Evolutionary conservation across 2,888 invertebrate genomes (phyloP), one percentile per base, ranked within the genome.

Genomic region (Scaptomyza reducta): DNA sequence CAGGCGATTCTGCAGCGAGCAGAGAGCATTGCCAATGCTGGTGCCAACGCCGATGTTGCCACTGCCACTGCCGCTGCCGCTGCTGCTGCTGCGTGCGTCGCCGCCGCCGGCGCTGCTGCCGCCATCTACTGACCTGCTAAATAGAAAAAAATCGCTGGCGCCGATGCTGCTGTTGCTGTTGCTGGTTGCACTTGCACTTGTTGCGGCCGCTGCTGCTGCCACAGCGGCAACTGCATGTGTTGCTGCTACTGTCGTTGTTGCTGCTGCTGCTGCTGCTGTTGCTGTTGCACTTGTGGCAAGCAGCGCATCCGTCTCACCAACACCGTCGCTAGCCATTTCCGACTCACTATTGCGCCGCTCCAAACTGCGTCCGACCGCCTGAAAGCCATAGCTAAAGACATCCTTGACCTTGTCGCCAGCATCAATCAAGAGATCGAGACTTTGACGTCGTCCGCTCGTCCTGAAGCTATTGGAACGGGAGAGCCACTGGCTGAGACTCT

Each of bases 331-430:
- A 63, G 93, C 89, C 91, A 94, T 81, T 92, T 94, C 94, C 0
- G 95, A 95, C 77, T 94, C 94, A 54, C 95, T 95, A 31, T 95
- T 95, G 71, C 96, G 94, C 10, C 96, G 93, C 90, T 96, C 96
- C 57, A 94, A 93, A 46, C 93, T 93, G 74, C 94, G 94, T 81
- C 95, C 95, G 60, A 95, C 92, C 93, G 92, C 94, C 93, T 95
- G 94, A 91, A 95, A 94, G 88, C 96, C 96, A 89, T 96, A 96
- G 57, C 93, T 94, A 77, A 96, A 94, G 86, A 96, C 95, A 91
- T 96, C 96, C 91, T 96, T 96, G 68, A 96, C 95, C 87, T 95
- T 94, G 90, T 96, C 96, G 38, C 96, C 94, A 0, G 96, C 96
- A 74, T 96, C 96, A 88, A 96, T 93, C 25, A 96, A 89, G 65